Evolutionary conservation across 2,888 invertebrate genomes (phyloP).

Genomic region (Idaea aversata): DNA sequence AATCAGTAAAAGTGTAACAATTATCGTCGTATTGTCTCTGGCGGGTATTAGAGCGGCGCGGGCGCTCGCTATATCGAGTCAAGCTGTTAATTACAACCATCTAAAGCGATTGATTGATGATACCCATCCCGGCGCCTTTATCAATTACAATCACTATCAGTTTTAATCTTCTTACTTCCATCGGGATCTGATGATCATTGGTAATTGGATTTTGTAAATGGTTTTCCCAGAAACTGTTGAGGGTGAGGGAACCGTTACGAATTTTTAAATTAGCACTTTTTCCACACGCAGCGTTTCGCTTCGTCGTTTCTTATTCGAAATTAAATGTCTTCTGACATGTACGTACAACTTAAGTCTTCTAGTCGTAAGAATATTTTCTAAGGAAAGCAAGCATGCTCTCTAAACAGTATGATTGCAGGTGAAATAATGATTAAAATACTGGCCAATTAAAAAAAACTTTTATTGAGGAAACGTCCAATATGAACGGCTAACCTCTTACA

Average conservation of each 20-base stretch:
- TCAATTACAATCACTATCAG: conserved; percentile 41
- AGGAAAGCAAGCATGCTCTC: not conserved
- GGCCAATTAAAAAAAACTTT: not conserved
- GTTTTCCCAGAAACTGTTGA: not conserved
- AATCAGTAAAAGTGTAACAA: not conserved
- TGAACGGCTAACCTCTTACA: not conserved
- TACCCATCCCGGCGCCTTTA: conserved; percentile 33
- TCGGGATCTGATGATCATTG: not conserved
- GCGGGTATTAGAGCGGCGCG: conserved; percentile 8
- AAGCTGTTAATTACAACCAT: conserved; percentile 37
- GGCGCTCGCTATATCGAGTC: conserved; percentile 16
- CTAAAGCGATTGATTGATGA: conserved; percentile 51
- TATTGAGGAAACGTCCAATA: not conserved
- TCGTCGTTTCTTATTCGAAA: too few species aligned
- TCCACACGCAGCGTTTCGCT: too few species aligned
- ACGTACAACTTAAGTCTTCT: too few species aligned
- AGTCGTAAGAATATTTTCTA: too few species aligned
- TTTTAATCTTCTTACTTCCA: not conserved
- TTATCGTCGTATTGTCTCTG: conserved; percentile 4
- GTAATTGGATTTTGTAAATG: conserved; percentile 3
- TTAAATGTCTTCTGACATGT: too few species aligned
- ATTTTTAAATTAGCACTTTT: too few species aligned
- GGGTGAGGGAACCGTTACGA: not conserved
- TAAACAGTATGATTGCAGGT: not conserved
- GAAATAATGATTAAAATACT: not conserved